Evolutionary conservation across 2,888 invertebrate genomes (phyloP).

Genomic region (Tipula lateralis): DNA sequence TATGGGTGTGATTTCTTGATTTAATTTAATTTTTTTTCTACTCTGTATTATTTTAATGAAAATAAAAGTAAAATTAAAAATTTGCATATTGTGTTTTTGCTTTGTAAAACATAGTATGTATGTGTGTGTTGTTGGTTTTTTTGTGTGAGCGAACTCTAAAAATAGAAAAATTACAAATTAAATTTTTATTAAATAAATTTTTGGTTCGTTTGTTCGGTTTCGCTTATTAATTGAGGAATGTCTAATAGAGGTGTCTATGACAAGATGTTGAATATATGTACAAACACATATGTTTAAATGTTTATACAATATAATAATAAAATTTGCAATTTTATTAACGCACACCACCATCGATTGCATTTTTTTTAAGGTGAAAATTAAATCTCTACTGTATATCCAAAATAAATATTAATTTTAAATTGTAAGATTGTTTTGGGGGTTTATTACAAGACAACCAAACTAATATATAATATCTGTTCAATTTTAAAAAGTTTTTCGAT

Average conservation of each 20-base stretch:
- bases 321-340: not conserved
- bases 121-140: not conserved
- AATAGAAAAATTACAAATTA: not conserved
- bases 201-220: not conserved
- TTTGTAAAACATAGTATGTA: not conserved
- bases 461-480: not conserved
- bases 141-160: not conserved
- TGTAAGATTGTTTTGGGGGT: not conserved
- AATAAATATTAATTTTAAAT: not conserved
- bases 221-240: not conserved
- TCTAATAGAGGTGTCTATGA: not conserved
- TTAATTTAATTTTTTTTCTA: not conserved
- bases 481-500: not conserved
- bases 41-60: not conserved
- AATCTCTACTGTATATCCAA: not conserved
- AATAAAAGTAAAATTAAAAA: constrained; percentile 19
- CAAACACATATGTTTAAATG: not conserved
- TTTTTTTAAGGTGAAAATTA: not conserved
- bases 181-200: not conserved
- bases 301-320: too few relatives aligned
- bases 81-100: not conserved
- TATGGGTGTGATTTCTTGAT: constrained; percentile 3
- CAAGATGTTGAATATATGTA: not conserved
- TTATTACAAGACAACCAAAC: not conserved
- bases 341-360: not conserved